These are phyloP conservation scores for Pangasianodon hypophthalmus DNA, from an alignment of 2,113 vertebrate genomes.

Conservation along the genomic window DNA sequence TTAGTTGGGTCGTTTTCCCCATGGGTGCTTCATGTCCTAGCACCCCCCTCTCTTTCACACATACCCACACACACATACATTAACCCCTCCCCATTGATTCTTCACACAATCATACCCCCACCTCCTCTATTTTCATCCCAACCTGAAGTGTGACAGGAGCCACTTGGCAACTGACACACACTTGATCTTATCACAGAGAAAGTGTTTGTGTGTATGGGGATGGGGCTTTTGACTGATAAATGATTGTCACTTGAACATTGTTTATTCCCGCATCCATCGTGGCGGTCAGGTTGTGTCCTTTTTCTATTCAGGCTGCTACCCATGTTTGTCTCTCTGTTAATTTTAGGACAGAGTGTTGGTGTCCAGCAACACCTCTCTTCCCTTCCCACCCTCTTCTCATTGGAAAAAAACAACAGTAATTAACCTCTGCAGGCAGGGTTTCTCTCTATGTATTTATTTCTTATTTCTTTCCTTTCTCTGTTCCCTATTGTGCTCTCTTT, in stretches of 20 bases:
- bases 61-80: slow-evolving; percentile 62
- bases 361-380: not conserved
- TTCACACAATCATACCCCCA: slow-evolving; percentile 56
- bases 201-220: slow-evolving; percentile 33
- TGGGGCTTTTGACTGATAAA: slow-evolving; percentile 68
- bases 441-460: not conserved
- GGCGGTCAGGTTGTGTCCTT: slow-evolving; percentile 52
- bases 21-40: slow-evolving; percentile 89
- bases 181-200: slow-evolving; percentile 85
- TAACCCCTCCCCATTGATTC: slow-evolving; percentile 56
- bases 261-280: slow-evolving; percentile 79
- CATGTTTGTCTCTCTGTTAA: slow-evolving; percentile 18
- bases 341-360: not conserved
- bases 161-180: slow-evolving; percentile 83
- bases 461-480: not conserved
- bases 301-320: slow-evolving; percentile 6
- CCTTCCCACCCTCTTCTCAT: not conserved
- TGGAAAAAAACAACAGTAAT: not conserved
- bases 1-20: slow-evolving; percentile 90
- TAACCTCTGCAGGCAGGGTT: slow-evolving; percentile 7
- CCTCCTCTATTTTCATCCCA: slow-evolving; percentile 45
- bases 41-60: slow-evolving; percentile 60
- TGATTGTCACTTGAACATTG: slow-evolving; percentile 83
- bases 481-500: not conserved
- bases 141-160: slow-evolving; percentile 88